phyloP scores from a whole-genome alignment of 2,797 vertebrate species.

The Pangasius macronema region DNA sequence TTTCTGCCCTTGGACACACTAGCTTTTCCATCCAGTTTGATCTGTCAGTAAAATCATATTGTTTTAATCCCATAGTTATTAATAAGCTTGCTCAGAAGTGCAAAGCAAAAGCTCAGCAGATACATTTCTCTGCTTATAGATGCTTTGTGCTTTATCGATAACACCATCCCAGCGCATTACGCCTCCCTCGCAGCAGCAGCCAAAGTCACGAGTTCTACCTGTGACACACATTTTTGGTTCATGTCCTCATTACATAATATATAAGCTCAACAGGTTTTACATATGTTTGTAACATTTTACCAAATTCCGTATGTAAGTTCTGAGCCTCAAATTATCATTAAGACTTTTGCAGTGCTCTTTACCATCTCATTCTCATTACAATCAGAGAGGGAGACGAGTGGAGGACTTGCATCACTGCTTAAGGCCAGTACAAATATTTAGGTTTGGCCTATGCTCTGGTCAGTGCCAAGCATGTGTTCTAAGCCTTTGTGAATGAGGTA shows the following conservation, averaged over 20 bases:
- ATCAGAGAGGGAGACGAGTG: neutral
- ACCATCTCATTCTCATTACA: neutral
- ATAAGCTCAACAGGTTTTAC: neutral
- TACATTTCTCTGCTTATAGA: neutral
- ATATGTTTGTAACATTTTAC: neutral
- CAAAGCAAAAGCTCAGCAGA: conserved; percentile 27
- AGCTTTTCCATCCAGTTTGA: conserved; percentile 41
- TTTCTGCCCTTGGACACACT: conserved; percentile 25
- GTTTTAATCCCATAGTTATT: conserved; percentile 38
- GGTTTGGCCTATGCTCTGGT: neutral
- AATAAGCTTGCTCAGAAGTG: conserved; percentile 17
- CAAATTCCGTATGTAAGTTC: neutral
- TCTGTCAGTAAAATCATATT: conserved; percentile 47
- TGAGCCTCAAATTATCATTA: neutral
- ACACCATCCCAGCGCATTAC: neutral
- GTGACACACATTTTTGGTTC: neutral
- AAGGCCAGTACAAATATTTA: neutral
- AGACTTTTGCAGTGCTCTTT: neutral
- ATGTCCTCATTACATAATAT: neutral
- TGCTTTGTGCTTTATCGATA: conserved; percentile 1
- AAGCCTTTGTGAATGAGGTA: neutral
- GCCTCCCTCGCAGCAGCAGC: neutral
- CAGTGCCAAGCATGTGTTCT: neutral
- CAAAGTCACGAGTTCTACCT: neutral
- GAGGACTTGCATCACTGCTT: neutral